phyloP scores from a whole-genome alignment of 2,888 invertebrate species.

The Xiphydria camelus region DNA sequence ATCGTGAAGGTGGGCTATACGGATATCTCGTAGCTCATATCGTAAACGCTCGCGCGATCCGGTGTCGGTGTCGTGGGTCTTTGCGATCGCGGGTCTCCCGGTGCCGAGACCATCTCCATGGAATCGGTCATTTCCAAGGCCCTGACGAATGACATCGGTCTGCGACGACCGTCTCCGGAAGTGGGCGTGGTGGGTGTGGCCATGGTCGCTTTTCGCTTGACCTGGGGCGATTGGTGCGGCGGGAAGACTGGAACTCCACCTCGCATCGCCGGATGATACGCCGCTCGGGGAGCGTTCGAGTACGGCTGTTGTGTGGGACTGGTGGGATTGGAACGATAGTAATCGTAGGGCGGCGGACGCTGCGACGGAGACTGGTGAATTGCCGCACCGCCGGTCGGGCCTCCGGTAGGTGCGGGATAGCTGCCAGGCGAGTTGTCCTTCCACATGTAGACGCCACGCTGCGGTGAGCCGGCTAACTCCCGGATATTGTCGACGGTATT shows the following conservation, averaged over 20 bases:
- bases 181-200: constrained; percentile 43
- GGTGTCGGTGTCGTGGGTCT: constrained; percentile 68
- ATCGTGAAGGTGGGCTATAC: constrained; percentile 68
- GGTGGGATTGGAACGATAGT: constrained; percentile 73
- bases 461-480: constrained; percentile 85
- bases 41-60: constrained; percentile 87
- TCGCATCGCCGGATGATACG: constrained; percentile 67
- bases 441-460: constrained; percentile 80
- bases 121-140: constrained; percentile 89
- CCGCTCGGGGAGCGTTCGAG: constrained; percentile 51
- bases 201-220: constrained; percentile 44
- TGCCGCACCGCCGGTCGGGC: constrained; percentile 19
- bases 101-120: constrained; percentile 73
- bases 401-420: constrained; percentile 49
- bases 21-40: constrained; percentile 94
- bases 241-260: constrained; percentile 75
- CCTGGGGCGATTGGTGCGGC: constrained; percentile 55
- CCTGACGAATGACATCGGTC: constrained; percentile 87
- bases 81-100: constrained; percentile 37
- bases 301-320: constrained; percentile 68
- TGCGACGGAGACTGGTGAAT: constrained; percentile 46
- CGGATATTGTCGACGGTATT: constrained; percentile 85
- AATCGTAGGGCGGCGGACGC: constrained; percentile 57
- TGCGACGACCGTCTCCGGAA: constrained; percentile 59
- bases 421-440: constrained; percentile 76